Base-by-base conservation (phyloP, 2,888 invertebrate genomes). In the Steinernema carpocapsae region DNA sequence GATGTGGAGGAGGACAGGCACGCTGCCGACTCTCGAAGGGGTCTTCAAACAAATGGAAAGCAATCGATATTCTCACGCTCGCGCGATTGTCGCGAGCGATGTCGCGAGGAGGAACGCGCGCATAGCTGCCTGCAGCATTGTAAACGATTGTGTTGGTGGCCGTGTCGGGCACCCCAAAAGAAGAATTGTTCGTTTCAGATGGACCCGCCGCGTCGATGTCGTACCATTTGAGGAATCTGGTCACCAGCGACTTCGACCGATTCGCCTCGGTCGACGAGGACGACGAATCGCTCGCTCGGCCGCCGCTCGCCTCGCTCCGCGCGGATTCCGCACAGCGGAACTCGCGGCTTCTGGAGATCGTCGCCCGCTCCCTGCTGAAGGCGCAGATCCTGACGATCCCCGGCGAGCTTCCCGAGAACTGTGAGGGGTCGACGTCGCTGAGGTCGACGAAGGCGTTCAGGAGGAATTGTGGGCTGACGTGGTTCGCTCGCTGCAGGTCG, bases 401-500 rank as follows among this genome's bases (percentile, higher is more conserved):
- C 32, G 64, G 32, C 32, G 64, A 64, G 12, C 1, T 32, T 3
- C 32, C 17, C 2, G 64, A 64, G 22, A 3, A 17, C 24, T 24
- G 17, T 29, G 64, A 64, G 64, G 29, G 17, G 32, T 7, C 14
- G 32, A 29, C 4, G 32, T 32, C 2, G 37, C 37, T 37, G 37
- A 37, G 10, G 64, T 64, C 26, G 64, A 64, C 17, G 64, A 64
- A 26, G 32, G 32, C 64, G 32, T 76, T 26, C 29, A 48, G 37
- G 46, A 48, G 24, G 72, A 72, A 51, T 24, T 51, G 19, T 51
- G 72, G 51, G 42, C 56, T 42, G 43, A 43, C 59, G 56, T 72
- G n/a, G 74, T 72, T n/a, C 52, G 52, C 7, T 52, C 72, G 0
- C 26, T 74, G 24, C 72, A 75, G 22, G 80, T 85, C 10, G 82